Evolutionary conservation across 92 coral and sea anemone genomes (phyloP), one percentile per base, ranked within the genome.

Genomic region (Epizoanthus scotinus): DNA sequence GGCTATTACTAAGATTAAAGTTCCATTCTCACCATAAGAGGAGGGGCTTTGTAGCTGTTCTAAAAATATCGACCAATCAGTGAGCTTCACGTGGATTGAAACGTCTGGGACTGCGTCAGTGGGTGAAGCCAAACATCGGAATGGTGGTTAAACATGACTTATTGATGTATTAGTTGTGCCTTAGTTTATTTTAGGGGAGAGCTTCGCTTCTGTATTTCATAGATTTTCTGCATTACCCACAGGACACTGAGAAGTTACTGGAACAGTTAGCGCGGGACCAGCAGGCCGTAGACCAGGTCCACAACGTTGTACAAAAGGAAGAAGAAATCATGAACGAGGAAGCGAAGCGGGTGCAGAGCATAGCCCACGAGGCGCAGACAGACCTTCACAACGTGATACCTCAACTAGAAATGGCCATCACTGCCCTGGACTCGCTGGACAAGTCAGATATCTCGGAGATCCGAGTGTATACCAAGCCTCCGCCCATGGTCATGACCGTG

Each of bases 391-490:
- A 79, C 70, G 99, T 89, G 78, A 59, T 95, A 10, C 99, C 99
- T 3, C 96, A 91, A 58, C 89, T 95, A 24, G 86, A 91, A 44
- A 84, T 77, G 26, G 98, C 99, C 53, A 93, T 91, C 22, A 70
- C 85, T 5, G 98, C 97, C 38, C 87, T 95, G 42, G 93, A 95
- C 27, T 81, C 98, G 0, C 90, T 95, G 10, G 99, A 95, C 79
- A 95, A 95, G 66, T 95, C 99, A 3, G 99, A 95, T 77, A 95
- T 95, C 27, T 94, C 99, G 15, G 99, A 95, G 91, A 90, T 95
- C 54, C 94, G 99, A n/a, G 99, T 95, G 50, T 95, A 95, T 84
- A 93, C 99, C 21, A 95, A 95, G 59, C 99, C 99, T 0, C 99
- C 99, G 34, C 83, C 96, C 6, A 95, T 95, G 99, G 99, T 95